Evolutionary conservation across 2,113 vertebrate species (phyloP), one percentile per base, ranked within the genome.

Genomic region (Herpetotheres cachinnans): DNA sequence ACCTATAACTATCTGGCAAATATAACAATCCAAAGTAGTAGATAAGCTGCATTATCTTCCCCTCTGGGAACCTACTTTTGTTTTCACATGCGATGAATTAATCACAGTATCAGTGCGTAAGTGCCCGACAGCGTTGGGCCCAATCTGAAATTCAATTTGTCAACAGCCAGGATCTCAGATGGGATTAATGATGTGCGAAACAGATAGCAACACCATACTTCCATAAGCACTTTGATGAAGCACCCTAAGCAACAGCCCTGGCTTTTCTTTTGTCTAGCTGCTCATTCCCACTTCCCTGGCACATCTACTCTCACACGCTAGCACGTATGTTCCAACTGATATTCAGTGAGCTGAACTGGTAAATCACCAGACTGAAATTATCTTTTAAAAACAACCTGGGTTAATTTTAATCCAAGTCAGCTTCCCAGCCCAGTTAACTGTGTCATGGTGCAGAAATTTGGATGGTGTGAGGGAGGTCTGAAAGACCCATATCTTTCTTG

Each of bases 171-270:
- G 49, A 73, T 36, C 32, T 70, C 22, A 58, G 44, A 47, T 12
- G 20, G 42, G 38, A 70, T 30, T 25, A 87, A 66, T 0, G 1
- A 58, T 26, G 29, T 19, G 14, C 0, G 0, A 77, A 27, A 42
- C 30, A 49, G 24, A 3, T 0, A 50, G 50, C 21, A 86, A 58
- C 7, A 58, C 5, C 9, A 16, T 27, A 61, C 34, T 54, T 72
- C 22, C 46, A 17, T 2, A 55, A 77, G 27, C 47, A 47, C 34
- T 81, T 27, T 8, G 36, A 77, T 9, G 34, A n/a, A 88, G 9
- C 18, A 32, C 9, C 22, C 6, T 4, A 50, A 63, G 26, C 20
- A 52, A 65, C 19, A 66, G 69, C 5, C 32, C 16, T 0, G 0
- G 16, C 14, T 25, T 14, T 27, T 40, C 34, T 38, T 63, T 36